A percentile compares a stretch with the other conserved stretches of the same genome.
Conservation (phyloP, 2,797 vertebrate species). For the Periparus ater region DNA sequence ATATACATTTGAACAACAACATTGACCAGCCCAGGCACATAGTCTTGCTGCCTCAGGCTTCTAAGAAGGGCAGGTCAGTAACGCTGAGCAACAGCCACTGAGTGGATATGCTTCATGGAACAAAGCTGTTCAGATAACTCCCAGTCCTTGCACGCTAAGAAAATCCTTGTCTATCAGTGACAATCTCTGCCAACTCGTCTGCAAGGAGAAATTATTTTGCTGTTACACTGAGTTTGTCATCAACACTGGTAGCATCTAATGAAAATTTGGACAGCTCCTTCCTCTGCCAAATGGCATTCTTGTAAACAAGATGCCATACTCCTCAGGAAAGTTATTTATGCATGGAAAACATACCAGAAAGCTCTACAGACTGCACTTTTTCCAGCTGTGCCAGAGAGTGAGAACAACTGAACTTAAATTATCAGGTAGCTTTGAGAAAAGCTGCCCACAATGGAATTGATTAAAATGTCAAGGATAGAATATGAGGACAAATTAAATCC, state of each 20-base stretch:
- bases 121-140: slow-evolving; percentile 20
- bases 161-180: not conserved
- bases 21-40: not conserved
- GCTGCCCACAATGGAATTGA: not conserved
- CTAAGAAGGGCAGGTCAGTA: not conserved
- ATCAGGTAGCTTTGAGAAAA: not conserved
- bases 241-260: not conserved
- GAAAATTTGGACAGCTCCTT: not conserved
- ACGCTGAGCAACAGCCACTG: not conserved
- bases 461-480: not conserved
- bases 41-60: not conserved
- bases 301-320: not conserved
- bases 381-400: not conserved
- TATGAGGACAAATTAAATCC: not conserved
- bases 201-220: not conserved
- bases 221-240: not conserved
- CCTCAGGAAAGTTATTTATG: not conserved
- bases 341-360: not conserved
- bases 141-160: not conserved
- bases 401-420: not conserved
- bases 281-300: not conserved
- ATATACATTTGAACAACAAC: not conserved
- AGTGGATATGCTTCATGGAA: not conserved
- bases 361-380: not conserved
- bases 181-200: not conserved